Evolutionary conservation across 2,888 invertebrate genomes (phyloP).

Genomic region (Seira musarum): DNA sequence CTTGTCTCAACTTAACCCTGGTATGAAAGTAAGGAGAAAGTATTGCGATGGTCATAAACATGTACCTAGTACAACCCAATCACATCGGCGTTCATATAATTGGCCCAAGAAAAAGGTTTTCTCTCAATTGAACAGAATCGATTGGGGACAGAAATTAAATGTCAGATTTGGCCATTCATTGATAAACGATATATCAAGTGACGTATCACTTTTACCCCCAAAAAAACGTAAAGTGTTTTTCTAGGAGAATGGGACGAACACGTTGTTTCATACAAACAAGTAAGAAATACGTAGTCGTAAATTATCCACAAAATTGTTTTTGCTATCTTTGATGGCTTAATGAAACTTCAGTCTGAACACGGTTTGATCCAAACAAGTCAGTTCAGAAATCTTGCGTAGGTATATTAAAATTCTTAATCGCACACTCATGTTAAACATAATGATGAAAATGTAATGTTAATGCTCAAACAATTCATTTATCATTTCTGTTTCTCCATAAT

Average conservation of each 20-base stretch:
- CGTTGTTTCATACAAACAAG: background rate
- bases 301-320: no score
- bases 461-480: no score
- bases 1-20: background rate
- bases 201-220: background rate
- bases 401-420: no score
- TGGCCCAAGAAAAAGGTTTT: slow-evolving; percentile 1
- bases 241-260: no score
- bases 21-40: background rate
- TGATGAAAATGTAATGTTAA: no score
- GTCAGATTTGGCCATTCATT: background rate
- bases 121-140: background rate
- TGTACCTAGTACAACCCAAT: background rate
- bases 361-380: no score
- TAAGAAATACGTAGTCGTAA: background rate
- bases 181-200: slow-evolving; percentile 9
- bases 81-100: background rate
- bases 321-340: no score
- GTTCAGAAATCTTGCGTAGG: no score
- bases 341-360: no score
- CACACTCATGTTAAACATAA: no score
- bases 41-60: background rate
- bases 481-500: no score
- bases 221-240: background rate
- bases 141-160: slow-evolving; percentile 7